These are phyloP conservation scores for Labia minor DNA, from an alignment of 2,888 invertebrate species.

Conservation along the genomic window DNA sequence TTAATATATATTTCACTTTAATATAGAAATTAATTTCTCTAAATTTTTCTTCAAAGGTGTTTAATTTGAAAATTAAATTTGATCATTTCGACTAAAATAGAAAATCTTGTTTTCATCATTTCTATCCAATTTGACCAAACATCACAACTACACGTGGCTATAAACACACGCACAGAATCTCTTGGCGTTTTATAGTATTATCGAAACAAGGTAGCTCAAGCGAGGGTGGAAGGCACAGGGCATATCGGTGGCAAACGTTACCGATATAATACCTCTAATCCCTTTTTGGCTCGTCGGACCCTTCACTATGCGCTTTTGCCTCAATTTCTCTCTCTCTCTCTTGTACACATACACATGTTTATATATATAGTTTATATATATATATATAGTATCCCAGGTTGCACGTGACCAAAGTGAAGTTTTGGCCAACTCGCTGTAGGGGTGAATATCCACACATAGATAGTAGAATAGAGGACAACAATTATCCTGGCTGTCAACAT, in stretches of 20 bases:
- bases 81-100: neutral
- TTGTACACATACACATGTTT: too few species aligned
- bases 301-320: neutral
- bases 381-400: too few species aligned
- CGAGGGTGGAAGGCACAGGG: neutral
- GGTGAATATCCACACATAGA: neutral
- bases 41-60: too few species aligned
- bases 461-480: neutral
- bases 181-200: too few species aligned
- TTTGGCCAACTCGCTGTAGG: too few species aligned
- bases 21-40: too few species aligned
- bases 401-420: neutral
- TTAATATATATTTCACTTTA: too few species aligned
- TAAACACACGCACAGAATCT: too few species aligned
- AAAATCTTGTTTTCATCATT: neutral
- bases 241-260: neutral
- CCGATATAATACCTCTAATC: neutral
- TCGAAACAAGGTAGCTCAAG: too few species aligned
- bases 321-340: neutral
- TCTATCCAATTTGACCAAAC: neutral
- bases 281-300: neutral
- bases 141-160: neutral
- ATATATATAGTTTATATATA: too few species aligned
- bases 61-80: neutral
- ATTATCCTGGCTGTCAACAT: neutral